Evolutionary conservation across 2,113 vertebrate genomes (phyloP).

Genomic region (Eubucco bourcierii): DNA sequence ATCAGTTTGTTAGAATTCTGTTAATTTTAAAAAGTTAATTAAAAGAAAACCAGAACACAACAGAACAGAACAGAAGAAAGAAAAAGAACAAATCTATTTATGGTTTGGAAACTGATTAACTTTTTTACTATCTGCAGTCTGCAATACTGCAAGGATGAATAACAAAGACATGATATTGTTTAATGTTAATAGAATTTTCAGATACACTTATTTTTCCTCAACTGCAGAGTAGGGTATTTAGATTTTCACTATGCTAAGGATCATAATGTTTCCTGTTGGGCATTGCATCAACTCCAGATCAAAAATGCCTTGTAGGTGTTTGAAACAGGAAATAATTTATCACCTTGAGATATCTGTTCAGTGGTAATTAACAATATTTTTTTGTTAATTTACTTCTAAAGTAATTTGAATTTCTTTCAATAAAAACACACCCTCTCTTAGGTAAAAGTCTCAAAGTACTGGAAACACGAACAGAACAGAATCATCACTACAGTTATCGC

Average conservation of each 20-base stretch:
- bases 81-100: background rate
- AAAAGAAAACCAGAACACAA: background rate
- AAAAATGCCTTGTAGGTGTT: background rate
- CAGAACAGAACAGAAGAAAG: background rate
- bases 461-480: background rate
- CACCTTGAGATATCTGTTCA: background rate
- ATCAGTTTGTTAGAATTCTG: background rate
- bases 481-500: background rate
- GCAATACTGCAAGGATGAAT: background rate
- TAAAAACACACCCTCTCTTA: background rate
- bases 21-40: background rate
- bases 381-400: background rate
- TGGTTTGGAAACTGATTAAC: background rate
- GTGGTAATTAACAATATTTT: background rate
- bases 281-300: background rate
- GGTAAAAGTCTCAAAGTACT: background rate
- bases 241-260: background rate
- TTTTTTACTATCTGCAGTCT: background rate
- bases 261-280: accelerated
- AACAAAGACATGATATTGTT: background rate
- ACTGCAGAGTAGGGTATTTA: background rate
- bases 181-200: background rate
- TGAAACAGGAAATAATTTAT: background rate
- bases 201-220: background rate
- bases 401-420: background rate